These are phyloP conservation scores for Clitarchus hookeri DNA, from an alignment of 2,888 invertebrate genomes.

Conservation along the genomic window DNA sequence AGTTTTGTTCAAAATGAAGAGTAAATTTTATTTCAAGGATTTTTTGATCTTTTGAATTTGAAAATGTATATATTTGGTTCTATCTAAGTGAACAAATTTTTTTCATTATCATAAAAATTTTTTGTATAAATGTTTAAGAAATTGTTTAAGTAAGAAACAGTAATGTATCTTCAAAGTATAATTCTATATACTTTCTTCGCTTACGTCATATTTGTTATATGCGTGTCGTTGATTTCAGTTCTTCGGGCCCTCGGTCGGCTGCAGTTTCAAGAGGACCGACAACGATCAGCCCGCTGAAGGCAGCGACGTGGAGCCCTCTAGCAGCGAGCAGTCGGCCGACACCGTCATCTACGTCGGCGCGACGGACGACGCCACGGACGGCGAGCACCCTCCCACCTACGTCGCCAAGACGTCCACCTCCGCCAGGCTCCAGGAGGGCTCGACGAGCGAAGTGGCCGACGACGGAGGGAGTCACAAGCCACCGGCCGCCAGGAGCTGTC, in stretches of 20 bases:
- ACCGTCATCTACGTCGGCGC: constrained; percentile 93
- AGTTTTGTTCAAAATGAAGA: too few species aligned
- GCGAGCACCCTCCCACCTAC: constrained; percentile 90
- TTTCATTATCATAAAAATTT: too few species aligned
- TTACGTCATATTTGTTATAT: too few species aligned
- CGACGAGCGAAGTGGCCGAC: constrained; percentile 18
- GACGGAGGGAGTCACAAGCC: constrained; percentile 52
- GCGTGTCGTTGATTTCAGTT: neutral
- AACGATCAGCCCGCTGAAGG: constrained; percentile 69
- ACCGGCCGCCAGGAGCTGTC: constrained; percentile 54
- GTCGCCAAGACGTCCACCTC: constrained; percentile 71
- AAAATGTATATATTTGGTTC: too few species aligned
- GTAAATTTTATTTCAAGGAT: too few species aligned
- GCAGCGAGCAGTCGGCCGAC: constrained; percentile 95
- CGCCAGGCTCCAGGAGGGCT: constrained; percentile 53
- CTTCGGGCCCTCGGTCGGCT: neutral
- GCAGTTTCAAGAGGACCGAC: neutral
- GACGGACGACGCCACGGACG: constrained; percentile 86
- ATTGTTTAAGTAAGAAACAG: too few species aligned
- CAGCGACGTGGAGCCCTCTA: constrained; percentile 92
- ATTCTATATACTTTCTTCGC: too few species aligned
- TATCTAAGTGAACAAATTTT: too few species aligned
- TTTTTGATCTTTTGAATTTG: too few species aligned
- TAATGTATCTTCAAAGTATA: too few species aligned
- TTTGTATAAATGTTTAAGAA: too few species aligned